Percentiles rank a stretch among this genome's conserved stretches.
Evolutionary conservation across 2,113 vertebrate genomes (phyloP).

Genomic region (Hoplias malabaricus): DNA sequence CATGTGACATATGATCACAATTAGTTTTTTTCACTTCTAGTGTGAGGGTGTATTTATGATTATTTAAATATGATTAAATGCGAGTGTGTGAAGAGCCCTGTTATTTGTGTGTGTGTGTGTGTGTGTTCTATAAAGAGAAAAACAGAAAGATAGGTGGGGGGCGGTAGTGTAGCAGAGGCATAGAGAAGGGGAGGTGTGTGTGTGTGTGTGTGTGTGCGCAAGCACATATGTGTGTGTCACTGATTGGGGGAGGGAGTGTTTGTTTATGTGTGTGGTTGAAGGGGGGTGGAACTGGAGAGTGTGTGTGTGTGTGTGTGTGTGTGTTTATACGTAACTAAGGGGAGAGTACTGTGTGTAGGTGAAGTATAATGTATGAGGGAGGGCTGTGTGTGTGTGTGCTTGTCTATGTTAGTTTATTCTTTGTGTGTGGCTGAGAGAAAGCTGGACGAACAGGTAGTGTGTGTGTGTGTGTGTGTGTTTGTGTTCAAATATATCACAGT

Average conservation of each 20-base stretch:
- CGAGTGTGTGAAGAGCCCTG: neutral
- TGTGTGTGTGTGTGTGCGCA: constrained; percentile 33
- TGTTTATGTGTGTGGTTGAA: constrained; percentile 21
- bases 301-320: constrained; percentile 23
- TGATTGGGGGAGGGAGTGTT: constrained; percentile 32
- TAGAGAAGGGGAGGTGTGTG: neutral
- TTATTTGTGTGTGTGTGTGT: neutral
- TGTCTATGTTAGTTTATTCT: constrained; percentile 21
- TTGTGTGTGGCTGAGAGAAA: constrained; percentile 30
- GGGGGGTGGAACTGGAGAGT: neutral
- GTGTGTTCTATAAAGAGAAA: neutral
- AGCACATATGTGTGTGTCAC: constrained; percentile 36
- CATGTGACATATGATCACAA: too few relatives aligned
- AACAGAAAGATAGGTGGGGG: neutral
- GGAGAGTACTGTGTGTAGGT: constrained; percentile 31
- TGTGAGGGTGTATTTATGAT: neutral
- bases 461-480: constrained; percentile 34
- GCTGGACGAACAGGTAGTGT: constrained; percentile 43
- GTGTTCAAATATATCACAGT: too few relatives aligned
- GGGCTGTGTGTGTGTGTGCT: constrained; percentile 16
- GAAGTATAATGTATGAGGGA: constrained; percentile 38
- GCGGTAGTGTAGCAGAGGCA: neutral
- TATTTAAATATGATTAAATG: neutral
- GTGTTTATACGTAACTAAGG: constrained; percentile 42
- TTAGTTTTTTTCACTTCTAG: too few relatives aligned